Percentiles rank a stretch among this genome's conserved stretches.
Evolutionary conservation across 2,113 vertebrate genomes (phyloP).

Genomic region (Todiramphus saurophagus): DNA sequence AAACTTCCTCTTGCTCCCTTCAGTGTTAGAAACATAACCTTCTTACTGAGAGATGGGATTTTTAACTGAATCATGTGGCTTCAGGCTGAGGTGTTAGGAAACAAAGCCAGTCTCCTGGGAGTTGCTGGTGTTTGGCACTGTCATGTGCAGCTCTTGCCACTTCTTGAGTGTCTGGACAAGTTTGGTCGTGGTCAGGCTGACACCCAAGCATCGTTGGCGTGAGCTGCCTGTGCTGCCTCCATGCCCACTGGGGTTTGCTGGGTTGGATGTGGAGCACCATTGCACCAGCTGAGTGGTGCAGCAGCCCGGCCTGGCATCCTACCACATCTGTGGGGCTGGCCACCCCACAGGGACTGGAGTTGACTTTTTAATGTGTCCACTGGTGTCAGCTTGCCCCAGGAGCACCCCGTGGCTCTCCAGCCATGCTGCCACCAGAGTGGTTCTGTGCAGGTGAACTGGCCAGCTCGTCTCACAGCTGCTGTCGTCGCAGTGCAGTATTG

Average conservation of each 20-base stretch:
- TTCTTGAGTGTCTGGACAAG: not conserved
- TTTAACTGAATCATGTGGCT: not conserved
- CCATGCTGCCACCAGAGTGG: fast-evolving
- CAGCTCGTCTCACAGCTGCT: constrained; percentile 55
- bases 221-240: not conserved
- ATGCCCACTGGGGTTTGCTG: fast-evolving
- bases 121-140: not conserved
- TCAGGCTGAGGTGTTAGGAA: not conserved
- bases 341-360: fast-evolving
- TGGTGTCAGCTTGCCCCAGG: not conserved
- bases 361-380: not conserved
- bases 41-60: not conserved
- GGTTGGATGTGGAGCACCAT: not conserved
- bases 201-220: fast-evolving
- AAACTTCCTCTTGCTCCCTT: not conserved
- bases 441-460: not conserved
- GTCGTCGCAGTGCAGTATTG: not conserved
- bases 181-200: not conserved
- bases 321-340: fast-evolving
- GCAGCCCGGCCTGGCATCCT: not conserved
- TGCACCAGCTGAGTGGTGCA: fast-evolving
- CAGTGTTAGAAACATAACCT: not conserved
- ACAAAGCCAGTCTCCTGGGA: not conserved
- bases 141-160: not conserved
- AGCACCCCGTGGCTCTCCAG: not conserved